phyloP scores from a whole-genome alignment of 64 coral and sea anemone species.

The Pocillopora damicornis region DNA sequence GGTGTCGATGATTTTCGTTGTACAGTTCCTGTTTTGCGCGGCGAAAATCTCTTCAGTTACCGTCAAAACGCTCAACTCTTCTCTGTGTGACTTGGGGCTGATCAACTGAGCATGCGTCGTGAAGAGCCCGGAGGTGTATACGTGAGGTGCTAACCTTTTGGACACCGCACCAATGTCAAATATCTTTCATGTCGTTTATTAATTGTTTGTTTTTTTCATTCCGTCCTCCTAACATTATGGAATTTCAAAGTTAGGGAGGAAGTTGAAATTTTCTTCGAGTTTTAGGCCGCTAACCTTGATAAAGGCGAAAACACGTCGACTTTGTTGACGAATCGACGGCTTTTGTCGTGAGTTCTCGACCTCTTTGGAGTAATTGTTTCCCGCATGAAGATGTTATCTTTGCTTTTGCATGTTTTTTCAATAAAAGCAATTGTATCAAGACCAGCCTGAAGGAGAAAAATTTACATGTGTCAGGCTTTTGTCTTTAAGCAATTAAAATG shows the following conservation, averaged over 20 bases:
- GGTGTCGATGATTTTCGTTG: too few relatives aligned
- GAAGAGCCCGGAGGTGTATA: not conserved
- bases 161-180: not conserved
- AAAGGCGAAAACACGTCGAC: not conserved
- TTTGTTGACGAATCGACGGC: not conserved
- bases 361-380: constrained; percentile 15
- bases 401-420: constrained; percentile 3
- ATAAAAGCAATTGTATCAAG: constrained; percentile 22
- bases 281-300: not conserved
- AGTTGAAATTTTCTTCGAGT: not conserved
- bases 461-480: constrained; percentile 41
- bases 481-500: constrained; percentile 16
- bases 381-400: constrained; percentile 30
- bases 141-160: not conserved
- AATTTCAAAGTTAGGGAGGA: not conserved
- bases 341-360: not conserved
- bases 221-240: not conserved
- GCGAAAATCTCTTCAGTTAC: too few relatives aligned
- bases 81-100: too few relatives aligned
- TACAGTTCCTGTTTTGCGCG: too few relatives aligned
- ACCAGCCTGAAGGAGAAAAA: not conserved
- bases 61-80: too few relatives aligned
- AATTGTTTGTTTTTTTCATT: constrained; percentile 4
- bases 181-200: not conserved
- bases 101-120: not conserved